These are phyloP conservation scores for Galeruca laticollis DNA, from an alignment of 2,888 invertebrate genomes.

Conservation along the genomic window DNA sequence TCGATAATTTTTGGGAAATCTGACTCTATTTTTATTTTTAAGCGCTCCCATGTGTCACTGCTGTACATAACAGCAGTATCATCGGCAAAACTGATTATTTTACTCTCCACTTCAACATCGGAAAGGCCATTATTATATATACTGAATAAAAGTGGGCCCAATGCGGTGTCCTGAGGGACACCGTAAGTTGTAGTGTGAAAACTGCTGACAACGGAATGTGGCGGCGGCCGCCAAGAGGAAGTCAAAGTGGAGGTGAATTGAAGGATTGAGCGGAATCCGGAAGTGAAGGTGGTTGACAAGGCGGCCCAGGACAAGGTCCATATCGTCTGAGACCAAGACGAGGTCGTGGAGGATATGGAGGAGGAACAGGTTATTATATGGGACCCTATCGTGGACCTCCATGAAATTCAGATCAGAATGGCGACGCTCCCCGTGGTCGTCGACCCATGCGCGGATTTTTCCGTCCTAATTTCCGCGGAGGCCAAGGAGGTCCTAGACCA, in stretches of 20 bases:
- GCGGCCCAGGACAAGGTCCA: conserved; percentile 60
- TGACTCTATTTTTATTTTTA: too few relatives aligned
- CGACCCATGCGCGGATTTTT: conserved; percentile 75
- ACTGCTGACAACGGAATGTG: too few relatives aligned
- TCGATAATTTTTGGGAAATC: too few relatives aligned
- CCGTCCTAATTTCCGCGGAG: conserved; percentile 79
- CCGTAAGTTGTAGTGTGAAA: too few relatives aligned
- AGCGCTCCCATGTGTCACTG: too few relatives aligned
- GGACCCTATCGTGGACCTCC: conserved; percentile 63
- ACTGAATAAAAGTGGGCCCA: too few relatives aligned
- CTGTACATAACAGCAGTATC: too few relatives aligned
- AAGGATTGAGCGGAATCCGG: conserved; percentile 62
- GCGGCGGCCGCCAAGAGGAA: conserved; percentile 60
- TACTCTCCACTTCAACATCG: too few relatives aligned
- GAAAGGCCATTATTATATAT: too few relatives aligned
- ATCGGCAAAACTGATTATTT: too few relatives aligned
- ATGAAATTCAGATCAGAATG: conserved; percentile 57
- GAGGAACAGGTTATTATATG: conserved; percentile 66
- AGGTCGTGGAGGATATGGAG: conserved; percentile 55
- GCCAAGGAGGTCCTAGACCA: conserved; percentile 71
- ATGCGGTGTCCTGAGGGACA: too few relatives aligned
- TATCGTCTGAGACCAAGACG: conserved; percentile 69
- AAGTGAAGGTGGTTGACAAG: conserved; percentile 61
- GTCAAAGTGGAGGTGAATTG: conserved; percentile 56
- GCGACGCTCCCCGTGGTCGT: conserved; percentile 67